Base-by-base conservation (phyloP, 2,113 vertebrate genomes). In the Sorex araneus region DNA sequence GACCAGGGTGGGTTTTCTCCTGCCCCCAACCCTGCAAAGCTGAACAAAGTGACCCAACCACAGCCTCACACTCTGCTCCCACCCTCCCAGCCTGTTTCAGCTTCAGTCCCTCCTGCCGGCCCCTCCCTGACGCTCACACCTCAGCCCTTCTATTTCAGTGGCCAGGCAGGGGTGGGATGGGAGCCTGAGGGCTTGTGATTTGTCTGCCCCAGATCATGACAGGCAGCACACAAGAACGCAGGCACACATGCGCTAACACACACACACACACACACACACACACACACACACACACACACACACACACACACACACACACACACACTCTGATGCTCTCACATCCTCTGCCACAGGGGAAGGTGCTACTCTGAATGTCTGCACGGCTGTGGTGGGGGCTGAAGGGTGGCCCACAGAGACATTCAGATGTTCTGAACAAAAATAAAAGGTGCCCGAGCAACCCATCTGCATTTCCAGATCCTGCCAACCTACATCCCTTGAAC, bases 121-220 rank as follows among this genome's bases (percentile, higher is more conserved):
- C 70, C 70, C 28, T 95, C 76, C 73, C 73, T 16, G 23, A 50
- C 64, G 73, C 88, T 67, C n/a, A 86, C 21, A 87, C 73, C 25
- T 74, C 11, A 0, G 63, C 69, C 84, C 86, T 95, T 94, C 94
- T 96, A 79, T 96, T 96, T 84, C 32, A 47, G 83, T 89, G 69
- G 73, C 3, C 8, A 50, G 84, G 81, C 47, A 80, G 69, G n/a
- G 45, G 84, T 21, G 28, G 64, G 30, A 64, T 0, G 0, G 57
- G 45, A 57, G 36, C 80, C n/a, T 54, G 66, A 69, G 15, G 79
- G 43, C 63, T 21, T 79, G 18, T 32, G 43, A 45, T 43, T 60
- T 43, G n/a, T 40, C 70, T 67, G 47, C 69, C 45, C 11, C 5
- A 50, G 23, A 82, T 80, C 86, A 34, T 50, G 25, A 82, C 77